A percentile compares a stretch with the other conserved stretches of the same genome.
Evolutionary conservation across 1,140 invertebrate genomes (phyloP).

Genomic region (Drosophila sp.): DNA sequence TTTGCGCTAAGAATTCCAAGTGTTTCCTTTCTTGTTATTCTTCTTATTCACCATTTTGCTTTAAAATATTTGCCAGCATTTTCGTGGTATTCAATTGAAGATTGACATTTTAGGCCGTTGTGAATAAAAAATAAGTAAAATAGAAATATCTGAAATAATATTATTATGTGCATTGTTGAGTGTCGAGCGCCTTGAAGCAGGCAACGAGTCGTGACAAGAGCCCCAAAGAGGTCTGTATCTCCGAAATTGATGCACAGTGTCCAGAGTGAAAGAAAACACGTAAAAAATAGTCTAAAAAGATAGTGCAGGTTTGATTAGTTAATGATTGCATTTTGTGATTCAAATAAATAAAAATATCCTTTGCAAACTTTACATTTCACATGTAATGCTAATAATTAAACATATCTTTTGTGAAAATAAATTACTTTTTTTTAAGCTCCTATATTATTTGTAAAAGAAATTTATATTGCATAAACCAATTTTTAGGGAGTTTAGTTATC

Average conservation of each 20-base stretch:
- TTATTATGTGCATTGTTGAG: slow-evolving; percentile 46
- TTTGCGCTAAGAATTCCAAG: slow-evolving; percentile 62
- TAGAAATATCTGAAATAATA: slow-evolving; percentile 42
- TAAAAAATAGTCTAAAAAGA: too few species aligned
- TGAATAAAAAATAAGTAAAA: slow-evolving; percentile 4
- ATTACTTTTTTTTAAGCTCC: too few species aligned
- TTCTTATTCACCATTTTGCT: too few species aligned
- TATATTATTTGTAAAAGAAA: too few species aligned
- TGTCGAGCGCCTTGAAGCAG: slow-evolving; percentile 14
- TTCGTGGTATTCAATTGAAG: slow-evolving; percentile 55
- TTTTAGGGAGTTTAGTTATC: too few species aligned
- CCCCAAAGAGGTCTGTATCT: slow-evolving; percentile 9
- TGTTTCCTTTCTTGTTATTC: slow-evolving; percentile 37
- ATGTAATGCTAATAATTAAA: too few species aligned
- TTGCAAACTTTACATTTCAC: too few species aligned
- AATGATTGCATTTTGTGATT: background rate
- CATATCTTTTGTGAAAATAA: too few species aligned
- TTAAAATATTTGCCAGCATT: slow-evolving; percentile 48
- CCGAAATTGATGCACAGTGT: slow-evolving; percentile 3
- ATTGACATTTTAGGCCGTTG: slow-evolving; percentile 41
- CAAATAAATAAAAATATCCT: too few species aligned
- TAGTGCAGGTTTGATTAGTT: too few species aligned
- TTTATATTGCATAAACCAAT: too few species aligned
- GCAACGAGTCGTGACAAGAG: background rate
- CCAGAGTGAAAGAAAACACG: background rate